Base-by-base conservation (phyloP, 2,888 invertebrate genomes). In the Rhaphigaster nebulosa region DNA sequence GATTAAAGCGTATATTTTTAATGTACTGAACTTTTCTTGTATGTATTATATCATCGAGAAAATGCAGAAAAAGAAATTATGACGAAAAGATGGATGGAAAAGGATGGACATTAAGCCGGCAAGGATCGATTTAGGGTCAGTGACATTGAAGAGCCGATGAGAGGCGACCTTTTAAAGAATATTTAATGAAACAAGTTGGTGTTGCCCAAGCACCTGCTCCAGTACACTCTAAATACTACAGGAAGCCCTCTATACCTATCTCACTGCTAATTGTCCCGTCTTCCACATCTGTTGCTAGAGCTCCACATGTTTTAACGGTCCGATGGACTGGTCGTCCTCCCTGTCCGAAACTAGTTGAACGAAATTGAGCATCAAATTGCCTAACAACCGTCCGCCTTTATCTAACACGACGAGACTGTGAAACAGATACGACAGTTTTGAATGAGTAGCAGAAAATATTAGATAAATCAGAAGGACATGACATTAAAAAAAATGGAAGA, bases 81-180 rank as follows among this genome's bases (percentile, higher is more conserved):
- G n/a, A n/a, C n/a, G n/a, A n/a, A n/a, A n/a, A n/a, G n/a, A n/a
- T n/a, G n/a, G n/a, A n/a, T n/a, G n/a, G n/a, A n/a, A n/a, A n/a
- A n/a, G n/a, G n/a, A n/a, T n/a, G n/a, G n/a, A n/a, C n/a, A n/a
- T n/a, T n/a, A n/a, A n/a, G n/a, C n/a, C n/a, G n/a, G n/a, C 12
- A 45, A 45, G 6, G 54, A 20, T 15, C 26, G 65, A 65, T 65
- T 29, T 29, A 65, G 23, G 65, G 65, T 65, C 65, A 65, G 65
- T 65, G 65, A 65, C 65, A 29, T 65, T 18, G 29, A 60, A 10
- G n/a, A n/a, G 1, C 56, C 56, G 56, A 23, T 56, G n/a, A 65
- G 29, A 65, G 60, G 60, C 60, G 60, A 65, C 65, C 65, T 65
- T 65, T 65, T 65, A 65, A 65, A 65, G 65, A 65, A 65, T 65